Conservation (phyloP, 1,140 invertebrate species). For the Vanessa tameamea region DNA sequence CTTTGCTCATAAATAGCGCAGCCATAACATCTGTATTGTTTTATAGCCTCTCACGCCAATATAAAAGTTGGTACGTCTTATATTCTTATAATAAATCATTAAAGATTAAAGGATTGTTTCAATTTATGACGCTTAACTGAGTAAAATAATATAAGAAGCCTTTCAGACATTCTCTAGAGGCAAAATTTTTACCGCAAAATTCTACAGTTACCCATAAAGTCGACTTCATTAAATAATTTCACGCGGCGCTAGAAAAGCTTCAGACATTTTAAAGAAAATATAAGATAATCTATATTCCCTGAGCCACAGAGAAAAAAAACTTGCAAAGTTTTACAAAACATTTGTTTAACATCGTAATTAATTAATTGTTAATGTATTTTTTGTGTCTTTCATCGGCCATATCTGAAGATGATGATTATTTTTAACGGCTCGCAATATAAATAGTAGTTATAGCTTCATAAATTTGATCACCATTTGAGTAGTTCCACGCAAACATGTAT, state of each 20-base stretch:
- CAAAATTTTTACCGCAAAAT: slow-evolving; percentile 26
- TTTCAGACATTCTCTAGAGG: slow-evolving; percentile 21
- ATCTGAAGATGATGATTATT: too few relatives aligned
- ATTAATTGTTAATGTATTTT: neutral
- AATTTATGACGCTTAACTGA: slow-evolving; percentile 7
- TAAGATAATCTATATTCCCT: slow-evolving; percentile 5
- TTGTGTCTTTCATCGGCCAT: too few relatives aligned
- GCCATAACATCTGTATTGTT: neutral
- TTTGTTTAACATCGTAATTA: neutral
- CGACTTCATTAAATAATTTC: slow-evolving; percentile 37
- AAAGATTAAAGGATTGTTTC: slow-evolving; percentile 3
- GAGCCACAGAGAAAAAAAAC: neutral
- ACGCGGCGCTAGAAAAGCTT: slow-evolving; percentile 31
- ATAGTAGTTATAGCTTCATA: too few relatives aligned
- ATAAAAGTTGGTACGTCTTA: neutral
- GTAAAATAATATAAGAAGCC: neutral
- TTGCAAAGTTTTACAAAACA: neutral
- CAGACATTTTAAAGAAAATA: slow-evolving; percentile 27
- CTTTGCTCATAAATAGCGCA: neutral
- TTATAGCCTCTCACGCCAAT: neutral
- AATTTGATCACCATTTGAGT: too few relatives aligned
- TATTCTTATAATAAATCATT: slow-evolving; percentile 6
- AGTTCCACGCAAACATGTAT: too few relatives aligned
- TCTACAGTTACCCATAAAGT: slow-evolving; percentile 31
- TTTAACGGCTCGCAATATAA: too few relatives aligned